phyloP scores from a whole-genome alignment of 2,797 vertebrate genomes.

The Ataeniobius toweri region DNA sequence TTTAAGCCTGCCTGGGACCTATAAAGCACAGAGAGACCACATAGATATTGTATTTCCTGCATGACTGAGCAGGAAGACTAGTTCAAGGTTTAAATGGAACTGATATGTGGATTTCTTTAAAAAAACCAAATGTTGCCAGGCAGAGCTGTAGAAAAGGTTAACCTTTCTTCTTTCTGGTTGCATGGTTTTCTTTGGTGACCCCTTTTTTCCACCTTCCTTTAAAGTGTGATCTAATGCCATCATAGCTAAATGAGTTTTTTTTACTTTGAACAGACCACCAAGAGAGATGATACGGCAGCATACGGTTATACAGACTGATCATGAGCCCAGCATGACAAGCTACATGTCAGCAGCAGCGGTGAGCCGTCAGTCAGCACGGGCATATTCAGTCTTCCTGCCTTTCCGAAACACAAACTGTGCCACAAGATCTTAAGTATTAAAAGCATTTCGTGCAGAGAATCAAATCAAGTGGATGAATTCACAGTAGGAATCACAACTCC shows the following conservation, averaged over 20 bases:
- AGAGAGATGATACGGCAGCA: conserved; percentile 12
- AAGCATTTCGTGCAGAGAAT: conserved; percentile 47
- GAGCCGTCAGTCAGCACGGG: conserved; percentile 31
- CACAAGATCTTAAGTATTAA: conserved; percentile 43
- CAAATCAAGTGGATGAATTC: conserved; percentile 58
- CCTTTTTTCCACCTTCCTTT: conserved; percentile 11
- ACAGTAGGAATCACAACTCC: conserved; percentile 38
- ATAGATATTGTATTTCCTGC: conserved; percentile 57
- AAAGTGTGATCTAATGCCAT: conserved; percentile 19
- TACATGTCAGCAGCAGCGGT: conserved; percentile 24
- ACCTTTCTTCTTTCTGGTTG: conserved; percentile 5
- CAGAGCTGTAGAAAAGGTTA: conserved; percentile 35
- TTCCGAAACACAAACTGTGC: conserved; percentile 20
- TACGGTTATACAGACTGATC: conserved; percentile 16
- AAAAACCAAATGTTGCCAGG: conserved; percentile 23
- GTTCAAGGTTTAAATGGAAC: conserved; percentile 30
- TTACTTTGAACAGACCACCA: conserved; percentile 28
- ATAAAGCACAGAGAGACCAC: conserved; percentile 30
- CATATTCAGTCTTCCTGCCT: conserved; percentile 5
- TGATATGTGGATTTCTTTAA: conserved; percentile 39
- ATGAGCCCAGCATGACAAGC: conserved; percentile 11
- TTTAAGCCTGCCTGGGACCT: conserved; percentile 19
- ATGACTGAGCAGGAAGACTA: conserved; percentile 44
- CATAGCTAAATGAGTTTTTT: conserved; percentile 22
- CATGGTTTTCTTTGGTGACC: background rate